These are phyloP conservation scores for Ianthella basta DNA, from an alignment of 37 sponge, comb jelly and placozoan genomes.

Conservation along the genomic window DNA sequence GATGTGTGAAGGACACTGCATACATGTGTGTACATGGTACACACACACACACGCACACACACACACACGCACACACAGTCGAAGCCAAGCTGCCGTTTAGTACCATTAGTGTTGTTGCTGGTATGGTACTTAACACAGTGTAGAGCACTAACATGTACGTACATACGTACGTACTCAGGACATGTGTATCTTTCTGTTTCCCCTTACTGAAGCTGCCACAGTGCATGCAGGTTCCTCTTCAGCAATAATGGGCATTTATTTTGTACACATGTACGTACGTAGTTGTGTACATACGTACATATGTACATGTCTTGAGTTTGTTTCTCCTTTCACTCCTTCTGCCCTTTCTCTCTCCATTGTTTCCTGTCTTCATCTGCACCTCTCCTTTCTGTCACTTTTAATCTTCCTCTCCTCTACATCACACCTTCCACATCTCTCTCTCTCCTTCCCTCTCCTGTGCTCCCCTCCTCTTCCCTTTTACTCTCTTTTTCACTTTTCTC, in stretches of 20 bases:
- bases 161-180: background rate
- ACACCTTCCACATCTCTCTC: background rate
- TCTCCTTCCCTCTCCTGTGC: background rate
- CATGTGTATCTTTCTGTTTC: too few relatives aligned
- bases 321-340: too few relatives aligned
- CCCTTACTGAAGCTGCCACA: too few relatives aligned
- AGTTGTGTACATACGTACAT: slow-evolving; percentile 8
- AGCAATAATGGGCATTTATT: too few relatives aligned
- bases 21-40: background rate
- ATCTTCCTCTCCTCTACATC: background rate
- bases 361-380: background rate
- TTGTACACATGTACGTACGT: too few relatives aligned
- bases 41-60: slow-evolving; percentile 8
- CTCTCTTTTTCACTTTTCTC: too few relatives aligned
- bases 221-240: too few relatives aligned
- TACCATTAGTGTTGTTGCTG: too few relatives aligned
- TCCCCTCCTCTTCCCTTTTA: too few relatives aligned
- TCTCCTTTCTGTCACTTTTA: background rate
- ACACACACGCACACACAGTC: background rate
- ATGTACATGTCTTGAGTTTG: slow-evolving; percentile 6
- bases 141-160: background rate
- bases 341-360: background rate
- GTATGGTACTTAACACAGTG: too few relatives aligned
- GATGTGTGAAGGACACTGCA: too few relatives aligned
- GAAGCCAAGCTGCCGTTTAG: too few relatives aligned